A percentile compares a stretch with the other conserved stretches of the same genome.
These are phyloP conservation scores for Leptura quadrifasciata DNA, from an alignment of 2,888 invertebrate species.

Conservation along the genomic window DNA sequence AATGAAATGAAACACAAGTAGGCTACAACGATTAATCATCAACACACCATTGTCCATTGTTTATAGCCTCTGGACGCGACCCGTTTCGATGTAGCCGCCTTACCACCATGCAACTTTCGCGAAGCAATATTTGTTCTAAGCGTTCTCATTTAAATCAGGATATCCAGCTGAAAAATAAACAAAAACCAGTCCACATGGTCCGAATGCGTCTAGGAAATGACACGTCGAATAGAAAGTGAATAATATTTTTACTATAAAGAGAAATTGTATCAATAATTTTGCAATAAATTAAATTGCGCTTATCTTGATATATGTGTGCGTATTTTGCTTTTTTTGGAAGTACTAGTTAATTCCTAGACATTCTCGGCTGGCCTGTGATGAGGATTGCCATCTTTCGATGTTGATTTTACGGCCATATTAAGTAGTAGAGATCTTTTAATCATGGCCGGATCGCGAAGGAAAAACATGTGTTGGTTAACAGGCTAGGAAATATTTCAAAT, in stretches of 20 bases:
- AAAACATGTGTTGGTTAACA: constrained; percentile 43
- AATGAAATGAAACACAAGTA: background rate
- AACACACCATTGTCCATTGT: background rate
- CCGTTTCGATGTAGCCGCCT: background rate
- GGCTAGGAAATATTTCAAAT: constrained; percentile 1
- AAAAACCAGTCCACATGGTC: constrained; percentile 16
- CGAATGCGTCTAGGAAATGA: constrained; percentile 11
- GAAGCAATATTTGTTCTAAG: background rate
- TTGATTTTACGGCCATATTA: constrained; percentile 47
- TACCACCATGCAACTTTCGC: background rate
- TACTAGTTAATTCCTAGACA: background rate
- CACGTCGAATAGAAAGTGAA: constrained; percentile 22
- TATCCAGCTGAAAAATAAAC: constrained; percentile 14
- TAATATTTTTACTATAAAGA: constrained; percentile 11
- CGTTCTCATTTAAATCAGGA: constrained; percentile 4
- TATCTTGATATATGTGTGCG: constrained; percentile 8
- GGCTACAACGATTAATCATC: background rate
- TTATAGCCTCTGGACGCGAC: background rate
- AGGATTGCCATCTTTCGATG: constrained; percentile 42
- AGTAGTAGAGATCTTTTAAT: constrained; percentile 30
- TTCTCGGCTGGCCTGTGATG: background rate
- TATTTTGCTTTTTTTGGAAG: constrained; percentile 9
- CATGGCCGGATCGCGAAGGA: background rate
- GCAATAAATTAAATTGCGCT: constrained; percentile 21
- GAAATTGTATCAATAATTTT: constrained; percentile 26